Evolutionary conservation across 37 sponge, comb jelly and placozoan species (phyloP), one percentile per base, ranked within the genome.

Genomic region (Dysidea cf. avara): DNA sequence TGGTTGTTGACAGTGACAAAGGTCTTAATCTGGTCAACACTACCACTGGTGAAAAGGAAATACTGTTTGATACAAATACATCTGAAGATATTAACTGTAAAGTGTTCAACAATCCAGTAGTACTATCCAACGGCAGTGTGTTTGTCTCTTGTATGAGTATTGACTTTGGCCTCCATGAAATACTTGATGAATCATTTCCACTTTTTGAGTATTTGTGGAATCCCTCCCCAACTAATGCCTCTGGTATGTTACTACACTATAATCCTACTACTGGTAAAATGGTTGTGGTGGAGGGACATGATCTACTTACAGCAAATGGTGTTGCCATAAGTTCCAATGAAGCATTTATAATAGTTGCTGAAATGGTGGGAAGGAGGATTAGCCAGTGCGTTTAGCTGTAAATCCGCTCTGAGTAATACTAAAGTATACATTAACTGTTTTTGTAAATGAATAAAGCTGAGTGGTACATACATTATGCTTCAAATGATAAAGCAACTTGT

Each of bases 281-380:
- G 3, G 51, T 57, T 64, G 85, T 80, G 22, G 38, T 80, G 0
- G 5, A 72, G 0, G 46, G 46, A 43, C 5, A 69, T 1, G 83
- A 64, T 7, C 78, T 95, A 4, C 60, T 66, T 67, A 84, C 87
- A 39, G 80, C 96, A 12, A 95, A 95, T 71, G 96, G 96, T 3
- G 36, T 95, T 22, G 69, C 58, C 46, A 57, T 81, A 11, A 57
- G 67, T 26, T 39, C 32, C 16, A 82, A 90, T 60, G 81, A 64
- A 34, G 58, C 53, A n/a, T 79, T 63, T 35, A 62, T 90, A 22
- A 39, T 90, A 24, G 30, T 95, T 26, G 79, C 69, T 33, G 96
- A 95, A 54, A 75, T 79, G 16, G 68, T 74, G 1, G 64, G 82
- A 69, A 81, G 77, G 16, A 61, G 91, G 29, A 81, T 95, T 2